Base-by-base conservation (phyloP, 1,140 invertebrate genomes). In the Brachionus angularis region DNA sequence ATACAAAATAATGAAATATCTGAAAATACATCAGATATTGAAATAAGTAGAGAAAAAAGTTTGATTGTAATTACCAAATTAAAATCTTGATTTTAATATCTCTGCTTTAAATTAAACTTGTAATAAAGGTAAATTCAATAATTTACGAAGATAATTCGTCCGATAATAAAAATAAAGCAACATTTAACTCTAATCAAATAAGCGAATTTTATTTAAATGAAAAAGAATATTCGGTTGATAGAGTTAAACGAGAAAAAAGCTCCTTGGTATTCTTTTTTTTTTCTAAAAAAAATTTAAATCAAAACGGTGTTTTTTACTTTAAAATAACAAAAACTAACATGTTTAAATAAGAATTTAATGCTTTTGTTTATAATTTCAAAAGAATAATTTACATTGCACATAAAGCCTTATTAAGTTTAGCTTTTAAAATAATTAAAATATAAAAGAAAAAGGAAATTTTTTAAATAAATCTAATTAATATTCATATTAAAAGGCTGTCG, bases 231-330 rank as follows among this genome's bases (percentile, higher is more conserved):
- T 18, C 36, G 25, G 23, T 39, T 39, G 25, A 21, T 29, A n/a
- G 39, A 23, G 21, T 58, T 25, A 12, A 5, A 39, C 34, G 53
- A 2, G 18, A 58, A 39, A 58, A 58, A 58, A 58, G 53, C 21
- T 23, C 39, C 23, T 12, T 58, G 53, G 53, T 58, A 58, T 33
- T 18, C 12, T 34, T 55, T 33, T 33, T n/a, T 16, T 31, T 29
- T 14, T 55, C 52, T 55, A 27, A 33, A 55, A 10, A 31, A n/a
- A n/a, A n/a, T n/a, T n/a, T n/a, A n/a, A n/a, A n/a, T n/a, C n/a
- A n/a, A n/a, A n/a, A n/a, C n/a, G 33, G 12, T 58, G 36, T 36
- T 58, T 58, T 58, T 58, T 39, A n/a, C 21, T 58, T 58, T 58
- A 16, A 39, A 14, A 5, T 14, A 5, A 42, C 39, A 42, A n/a